These are phyloP conservation scores for Luperina testacea DNA, from an alignment of 2,888 invertebrate species.

Conservation along the genomic window DNA sequence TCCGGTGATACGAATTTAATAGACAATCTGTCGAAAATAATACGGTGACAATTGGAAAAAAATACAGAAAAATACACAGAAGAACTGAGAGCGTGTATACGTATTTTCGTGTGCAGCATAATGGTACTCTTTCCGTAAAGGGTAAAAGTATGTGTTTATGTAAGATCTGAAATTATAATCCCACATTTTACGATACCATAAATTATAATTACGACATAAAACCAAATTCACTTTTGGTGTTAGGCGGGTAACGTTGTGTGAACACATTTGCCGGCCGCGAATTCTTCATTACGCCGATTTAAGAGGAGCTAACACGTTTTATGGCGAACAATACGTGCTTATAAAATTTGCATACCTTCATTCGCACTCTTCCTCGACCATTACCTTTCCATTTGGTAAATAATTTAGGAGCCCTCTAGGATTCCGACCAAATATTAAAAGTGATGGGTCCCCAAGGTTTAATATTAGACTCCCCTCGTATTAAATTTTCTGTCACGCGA, in stretches of 20 bases:
- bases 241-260: slow-evolving; percentile 69
- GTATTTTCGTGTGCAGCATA: slow-evolving; percentile 2
- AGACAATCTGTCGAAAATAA: slow-evolving; percentile 21
- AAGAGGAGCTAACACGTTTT: slow-evolving; percentile 80
- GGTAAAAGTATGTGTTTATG: slow-evolving; percentile 36
- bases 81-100: slow-evolving; percentile 5
- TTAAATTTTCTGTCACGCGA: slow-evolving; percentile 90
- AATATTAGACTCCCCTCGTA: slow-evolving; percentile 90
- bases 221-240: slow-evolving; percentile 78
- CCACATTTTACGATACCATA: slow-evolving; percentile 69
- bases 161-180: slow-evolving; percentile 49
- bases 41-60: neutral
- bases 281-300: slow-evolving; percentile 83
- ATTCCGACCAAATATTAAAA: slow-evolving; percentile 89
- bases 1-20: slow-evolving; percentile 31
- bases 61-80: slow-evolving; percentile 14
- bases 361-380: slow-evolving; percentile 88
- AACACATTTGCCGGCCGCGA: slow-evolving; percentile 73
- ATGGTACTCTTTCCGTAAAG: slow-evolving; percentile 37
- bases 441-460: slow-evolving; percentile 90
- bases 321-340: slow-evolving; percentile 85
- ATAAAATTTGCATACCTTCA: slow-evolving; percentile 90
- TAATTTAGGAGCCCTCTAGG: slow-evolving; percentile 90
- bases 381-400: slow-evolving; percentile 90
- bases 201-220: slow-evolving; percentile 79